phyloP scores from a whole-genome alignment of 2,888 invertebrate species.

The Apoda limacodes region DNA sequence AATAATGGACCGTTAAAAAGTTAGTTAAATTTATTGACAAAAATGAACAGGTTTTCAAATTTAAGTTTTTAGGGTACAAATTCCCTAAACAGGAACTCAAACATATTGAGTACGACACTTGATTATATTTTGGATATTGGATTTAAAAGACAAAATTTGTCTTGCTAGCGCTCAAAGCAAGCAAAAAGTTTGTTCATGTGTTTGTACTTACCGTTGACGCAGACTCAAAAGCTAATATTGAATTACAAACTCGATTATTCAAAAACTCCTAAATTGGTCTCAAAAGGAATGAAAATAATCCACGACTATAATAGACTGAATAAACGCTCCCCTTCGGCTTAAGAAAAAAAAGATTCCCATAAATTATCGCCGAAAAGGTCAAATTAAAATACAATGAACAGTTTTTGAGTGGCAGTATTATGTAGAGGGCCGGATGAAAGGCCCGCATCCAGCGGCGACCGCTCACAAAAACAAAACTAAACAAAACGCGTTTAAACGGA shows the following conservation, averaged over 20 bases:
- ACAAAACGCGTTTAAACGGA: slow-evolving; percentile 67
- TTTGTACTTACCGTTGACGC: too few relatives aligned
- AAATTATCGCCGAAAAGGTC: slow-evolving; percentile 70
- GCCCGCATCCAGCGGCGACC: slow-evolving; percentile 51
- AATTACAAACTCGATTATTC: slow-evolving; percentile 31
- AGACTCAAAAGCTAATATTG: too few relatives aligned
- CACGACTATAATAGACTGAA: slow-evolving; percentile 58
- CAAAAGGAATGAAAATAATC: slow-evolving; percentile 55
- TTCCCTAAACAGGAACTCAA: too few relatives aligned
- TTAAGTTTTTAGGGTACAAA: too few relatives aligned
- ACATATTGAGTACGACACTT: too few relatives aligned
- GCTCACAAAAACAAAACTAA: slow-evolving; percentile 67
- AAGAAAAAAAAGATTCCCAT: slow-evolving; percentile 54
- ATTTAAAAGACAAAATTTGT: too few relatives aligned
- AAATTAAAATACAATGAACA: slow-evolving; percentile 70
- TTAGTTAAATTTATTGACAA: too few relatives aligned
- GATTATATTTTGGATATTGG: too few relatives aligned
- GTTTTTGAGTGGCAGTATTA: slow-evolving; percentile 70
- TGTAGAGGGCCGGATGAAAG: slow-evolving; percentile 63
- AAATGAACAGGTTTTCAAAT: too few relatives aligned
- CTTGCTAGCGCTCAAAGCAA: too few relatives aligned
- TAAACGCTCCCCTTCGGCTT: slow-evolving; percentile 51
- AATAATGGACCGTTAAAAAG: too few relatives aligned
- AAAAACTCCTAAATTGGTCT: slow-evolving; percentile 41
- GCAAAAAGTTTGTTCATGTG: too few relatives aligned